Percentiles rank a stretch among this genome's conserved stretches.
These are phyloP conservation scores for Eristalinus aeneus DNA, from an alignment of 2,888 invertebrate species.

Conservation along the genomic window DNA sequence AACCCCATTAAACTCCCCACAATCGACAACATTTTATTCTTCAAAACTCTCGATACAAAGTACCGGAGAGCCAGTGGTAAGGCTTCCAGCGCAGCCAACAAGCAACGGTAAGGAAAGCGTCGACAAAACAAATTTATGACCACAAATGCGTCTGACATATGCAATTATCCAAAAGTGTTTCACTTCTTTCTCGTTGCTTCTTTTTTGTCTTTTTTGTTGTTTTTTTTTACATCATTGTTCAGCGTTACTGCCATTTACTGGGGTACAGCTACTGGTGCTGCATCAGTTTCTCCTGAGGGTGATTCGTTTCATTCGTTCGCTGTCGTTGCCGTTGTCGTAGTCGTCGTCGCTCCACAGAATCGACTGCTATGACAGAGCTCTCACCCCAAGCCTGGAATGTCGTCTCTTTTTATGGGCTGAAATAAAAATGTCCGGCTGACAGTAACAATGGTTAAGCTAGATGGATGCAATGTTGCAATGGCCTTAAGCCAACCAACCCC, in stretches of 20 bases:
- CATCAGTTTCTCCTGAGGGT: conserved; percentile 21
- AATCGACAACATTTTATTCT: neutral
- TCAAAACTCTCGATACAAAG: neutral
- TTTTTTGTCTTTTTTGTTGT: neutral
- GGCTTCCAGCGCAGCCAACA: neutral
- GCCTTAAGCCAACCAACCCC: conserved; percentile 44
- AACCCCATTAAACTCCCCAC: neutral
- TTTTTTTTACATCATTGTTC: neutral
- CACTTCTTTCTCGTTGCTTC: neutral
- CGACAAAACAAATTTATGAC: conserved; percentile 50
- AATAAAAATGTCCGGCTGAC: conserved; percentile 69
- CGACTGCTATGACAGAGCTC: conserved; percentile 3
- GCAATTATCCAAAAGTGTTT: conserved; percentile 62
- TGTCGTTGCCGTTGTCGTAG: neutral
- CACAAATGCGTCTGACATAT: conserved; percentile 60
- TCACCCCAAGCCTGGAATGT: conserved; percentile 7
- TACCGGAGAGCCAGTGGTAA: neutral
- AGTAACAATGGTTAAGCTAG: conserved; percentile 68
- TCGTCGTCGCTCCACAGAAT: conserved; percentile 20
- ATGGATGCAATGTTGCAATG: conserved; percentile 67
- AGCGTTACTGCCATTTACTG: neutral
- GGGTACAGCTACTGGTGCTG: conserved; percentile 15
- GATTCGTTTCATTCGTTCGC: conserved; percentile 34
- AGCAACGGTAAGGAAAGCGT: conserved; percentile 25
- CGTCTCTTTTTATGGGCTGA: conserved; percentile 42